Base-by-base conservation (phyloP, 2,888 invertebrate genomes). In the Pollenia griseotomentosa region DNA sequence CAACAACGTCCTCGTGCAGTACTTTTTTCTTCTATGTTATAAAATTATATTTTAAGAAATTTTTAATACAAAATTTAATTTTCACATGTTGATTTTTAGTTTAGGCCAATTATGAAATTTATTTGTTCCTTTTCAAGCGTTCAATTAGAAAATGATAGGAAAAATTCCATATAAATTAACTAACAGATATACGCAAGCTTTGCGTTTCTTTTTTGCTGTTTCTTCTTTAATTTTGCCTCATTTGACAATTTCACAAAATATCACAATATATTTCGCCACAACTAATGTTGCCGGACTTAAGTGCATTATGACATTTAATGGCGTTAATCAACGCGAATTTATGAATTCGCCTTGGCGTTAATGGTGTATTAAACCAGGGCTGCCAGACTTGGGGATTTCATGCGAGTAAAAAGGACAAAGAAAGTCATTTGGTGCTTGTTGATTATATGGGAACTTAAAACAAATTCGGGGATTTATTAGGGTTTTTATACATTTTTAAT, bases 221-320 rank as follows among this genome's bases (percentile, higher is more conserved):
- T 51, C n/a, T 71, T 82, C 23, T 10, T 53, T 6, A 59, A 33
- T 55, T 40, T 57, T 33, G 42, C 19, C 59, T 65, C 33, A 10
- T 68, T 82, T 82, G 78, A 81, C 82, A 86, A 86, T 82, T 86
- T 86, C 82, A 86, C 85, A 78, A 86, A 82, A 68, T 82, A 82
- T 61, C 82, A 86, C 77, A 82, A 85, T 71, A 46, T 59, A 23
- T 73, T 73, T 81, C 48, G 63, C 70, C 16, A 73, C 6, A 48
- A 14, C 2, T 0, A 48, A 14, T 33, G 65, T 14, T 73, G 73
- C 81, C 71, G 57, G 42, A 71, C 40, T 14, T 33, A 33, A 33
- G 51, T 53, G n/a, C 4, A 11, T 0, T 19, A 3, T 19, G 10
- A 2, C 11, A 23, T 57, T 23, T 8, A 33, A 33, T 23, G 23